phyloP scores from a whole-genome alignment of 1,140 invertebrate genomes.

The Charaxes varanes region DNA sequence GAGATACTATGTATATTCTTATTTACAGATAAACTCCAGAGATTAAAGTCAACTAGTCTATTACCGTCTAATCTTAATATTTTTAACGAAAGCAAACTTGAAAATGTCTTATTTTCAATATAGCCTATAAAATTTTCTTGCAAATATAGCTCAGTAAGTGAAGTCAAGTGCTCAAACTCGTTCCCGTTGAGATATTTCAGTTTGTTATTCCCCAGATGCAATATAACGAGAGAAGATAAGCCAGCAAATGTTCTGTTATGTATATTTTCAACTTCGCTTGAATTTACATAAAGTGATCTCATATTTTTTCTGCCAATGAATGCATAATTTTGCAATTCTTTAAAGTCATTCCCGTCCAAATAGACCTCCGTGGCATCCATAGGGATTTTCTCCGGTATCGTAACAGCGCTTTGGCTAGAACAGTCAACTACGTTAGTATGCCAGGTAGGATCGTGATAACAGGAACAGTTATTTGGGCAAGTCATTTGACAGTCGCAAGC shows the following conservation, averaged over 20 bases:
- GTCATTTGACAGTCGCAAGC: slow-evolving; percentile 97
- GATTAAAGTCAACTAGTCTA: slow-evolving; percentile 83
- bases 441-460: slow-evolving; percentile 94
- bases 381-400: slow-evolving; percentile 89
- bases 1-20: slow-evolving; percentile 80
- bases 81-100: slow-evolving; percentile 83
- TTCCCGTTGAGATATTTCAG: slow-evolving; percentile 87
- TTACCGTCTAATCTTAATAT: slow-evolving; percentile 90
- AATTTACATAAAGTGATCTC: slow-evolving; percentile 89
- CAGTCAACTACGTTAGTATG: slow-evolving; percentile 94
- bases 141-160: slow-evolving; percentile 89
- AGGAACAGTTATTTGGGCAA: slow-evolving; percentile 92
- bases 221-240: slow-evolving; percentile 84
- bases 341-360: slow-evolving; percentile 91
- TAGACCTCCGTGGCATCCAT: slow-evolving; percentile 96
- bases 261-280: slow-evolving; percentile 88
- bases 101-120: slow-evolving; percentile 87
- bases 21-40: slow-evolving; percentile 87
- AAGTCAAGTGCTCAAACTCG: slow-evolving; percentile 90
- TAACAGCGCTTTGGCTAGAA: slow-evolving; percentile 81
- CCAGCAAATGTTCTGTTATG: slow-evolving; percentile 95
- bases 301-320: slow-evolving; percentile 95
- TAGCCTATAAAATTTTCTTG: slow-evolving; percentile 88
- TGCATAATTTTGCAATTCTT: slow-evolving; percentile 89
- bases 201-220: slow-evolving; percentile 91